A percentile compares a stretch with the other conserved stretches of the same genome.
These are phyloP conservation scores for Zygothrica quintamaculata DNA, from an alignment of 2,888 invertebrate species.

Conservation along the genomic window DNA sequence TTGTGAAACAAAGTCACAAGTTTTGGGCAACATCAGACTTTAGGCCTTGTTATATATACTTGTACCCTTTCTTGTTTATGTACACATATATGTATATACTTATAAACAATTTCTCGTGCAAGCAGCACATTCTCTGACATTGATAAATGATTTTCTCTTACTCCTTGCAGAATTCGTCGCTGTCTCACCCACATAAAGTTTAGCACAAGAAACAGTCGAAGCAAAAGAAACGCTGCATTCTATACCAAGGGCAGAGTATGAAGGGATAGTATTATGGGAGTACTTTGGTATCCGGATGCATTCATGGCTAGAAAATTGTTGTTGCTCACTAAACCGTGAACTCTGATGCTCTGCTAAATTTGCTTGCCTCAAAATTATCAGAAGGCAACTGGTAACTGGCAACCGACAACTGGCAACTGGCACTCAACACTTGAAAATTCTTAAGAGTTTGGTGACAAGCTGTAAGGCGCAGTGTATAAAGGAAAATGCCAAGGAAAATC, in stretches of 20 bases:
- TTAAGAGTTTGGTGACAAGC: constrained; percentile 44
- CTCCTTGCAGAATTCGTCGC: neutral
- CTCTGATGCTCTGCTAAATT: constrained; percentile 50
- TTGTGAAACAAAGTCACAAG: constrained; percentile 79
- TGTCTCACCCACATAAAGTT: constrained; percentile 54
- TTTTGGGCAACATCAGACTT: constrained; percentile 52
- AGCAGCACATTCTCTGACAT: constrained; percentile 76
- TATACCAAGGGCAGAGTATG: neutral
- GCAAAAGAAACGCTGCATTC: constrained; percentile 34
- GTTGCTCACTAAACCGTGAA: constrained; percentile 78
- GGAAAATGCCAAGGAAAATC: constrained; percentile 44
- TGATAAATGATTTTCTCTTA: constrained; percentile 74
- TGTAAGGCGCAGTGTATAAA: neutral
- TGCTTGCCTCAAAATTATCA: constrained; percentile 63
- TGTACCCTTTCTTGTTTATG: constrained; percentile 1
- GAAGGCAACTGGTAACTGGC: constrained; percentile 22
- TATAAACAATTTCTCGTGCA: constrained; percentile 67
- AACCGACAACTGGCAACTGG: neutral
- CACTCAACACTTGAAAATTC: neutral
- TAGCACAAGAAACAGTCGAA: constrained; percentile 62
- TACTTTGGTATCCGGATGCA: constrained; percentile 57
- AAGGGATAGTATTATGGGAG: neutral
- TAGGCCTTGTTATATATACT: neutral
- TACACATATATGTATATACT: constrained; percentile 2
- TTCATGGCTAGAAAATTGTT: constrained; percentile 75